Evolutionary conservation across 2,888 invertebrate species (phyloP).

Genomic region (Stenodera caucasica): DNA sequence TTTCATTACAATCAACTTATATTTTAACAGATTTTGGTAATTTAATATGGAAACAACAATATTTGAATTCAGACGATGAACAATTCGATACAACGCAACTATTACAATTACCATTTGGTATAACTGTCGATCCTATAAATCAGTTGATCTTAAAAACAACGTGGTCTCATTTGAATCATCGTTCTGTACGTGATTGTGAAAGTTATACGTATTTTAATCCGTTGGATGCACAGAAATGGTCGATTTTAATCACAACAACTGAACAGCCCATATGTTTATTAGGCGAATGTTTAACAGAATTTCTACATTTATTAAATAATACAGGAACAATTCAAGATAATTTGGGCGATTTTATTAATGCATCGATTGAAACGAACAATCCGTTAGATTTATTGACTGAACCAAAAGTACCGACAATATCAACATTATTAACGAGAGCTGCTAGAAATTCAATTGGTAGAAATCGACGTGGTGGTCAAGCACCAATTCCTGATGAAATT

Average conservation of each 20-base stretch:
- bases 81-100: constrained; percentile 59
- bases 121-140: constrained; percentile 78
- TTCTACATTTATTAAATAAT: constrained; percentile 67
- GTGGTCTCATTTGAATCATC: constrained; percentile 86
- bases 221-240: constrained; percentile 78
- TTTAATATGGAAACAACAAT: constrained; percentile 66
- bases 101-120: constrained; percentile 79
- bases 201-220: constrained; percentile 89
- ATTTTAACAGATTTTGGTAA: constrained; percentile 56
- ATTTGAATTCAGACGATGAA: constrained; percentile 61
- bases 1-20: constrained; percentile 79
- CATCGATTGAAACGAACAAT: constrained; percentile 55
- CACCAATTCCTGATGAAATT: constrained; percentile 76
- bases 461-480: constrained; percentile 61
- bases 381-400: constrained; percentile 76
- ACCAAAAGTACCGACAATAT: constrained; percentile 69
- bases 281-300: constrained; percentile 72
- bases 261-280: constrained; percentile 75
- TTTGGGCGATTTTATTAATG: constrained; percentile 58
- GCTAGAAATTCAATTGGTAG: constrained; percentile 55
- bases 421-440: constrained; percentile 61
- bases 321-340: constrained; percentile 58
- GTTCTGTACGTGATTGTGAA: constrained; percentile 84
- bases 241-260: constrained; percentile 66
- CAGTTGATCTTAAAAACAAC: constrained; percentile 77